Conservation (phyloP, 2,113 vertebrate genomes). For the Gulo gulo region DNA sequence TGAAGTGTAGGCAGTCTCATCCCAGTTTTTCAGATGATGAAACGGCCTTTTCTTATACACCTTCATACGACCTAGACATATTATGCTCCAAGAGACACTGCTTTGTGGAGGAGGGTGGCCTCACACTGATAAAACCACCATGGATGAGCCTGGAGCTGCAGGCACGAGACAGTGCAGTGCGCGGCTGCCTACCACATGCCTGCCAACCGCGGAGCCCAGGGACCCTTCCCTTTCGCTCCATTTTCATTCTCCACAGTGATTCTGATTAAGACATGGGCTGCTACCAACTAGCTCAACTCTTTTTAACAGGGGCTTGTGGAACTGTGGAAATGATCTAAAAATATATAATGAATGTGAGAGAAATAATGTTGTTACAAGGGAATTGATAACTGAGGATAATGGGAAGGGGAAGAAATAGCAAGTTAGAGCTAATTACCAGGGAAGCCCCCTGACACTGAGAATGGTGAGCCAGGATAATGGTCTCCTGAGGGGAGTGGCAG, state of each 20-base stretch:
- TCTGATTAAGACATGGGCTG: conserved; percentile 38
- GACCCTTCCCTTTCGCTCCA: not conserved
- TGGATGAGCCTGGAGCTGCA: not conserved
- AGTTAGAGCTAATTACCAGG: conserved; percentile 75
- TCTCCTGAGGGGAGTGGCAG: conserved; percentile 71
- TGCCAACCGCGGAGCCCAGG: not conserved
- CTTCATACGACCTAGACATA: conserved; percentile 2
- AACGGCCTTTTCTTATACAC: not conserved
- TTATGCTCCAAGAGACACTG: not conserved
- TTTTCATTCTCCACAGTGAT: not conserved
- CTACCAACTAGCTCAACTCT: not conserved
- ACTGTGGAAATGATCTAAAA: conserved; percentile 58
- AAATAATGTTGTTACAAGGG: conserved; percentile 64
- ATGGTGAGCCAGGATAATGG: conserved; percentile 66
- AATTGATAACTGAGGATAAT: conserved; percentile 68
- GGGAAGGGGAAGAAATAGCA: conserved; percentile 66
- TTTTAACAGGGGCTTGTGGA: conserved; percentile 48
- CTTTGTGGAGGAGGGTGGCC: conserved; percentile 10
- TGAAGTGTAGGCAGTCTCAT: not conserved
- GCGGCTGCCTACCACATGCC: not conserved
- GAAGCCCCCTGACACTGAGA: conserved; percentile 66
- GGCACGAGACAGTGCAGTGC: not conserved
- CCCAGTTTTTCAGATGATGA: conserved; percentile 23
- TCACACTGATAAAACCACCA: not conserved
- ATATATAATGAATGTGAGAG: conserved; percentile 53